Conservation (phyloP, 53 echinoderm and acorn worm genomes). For the Henricia sp. region DNA sequence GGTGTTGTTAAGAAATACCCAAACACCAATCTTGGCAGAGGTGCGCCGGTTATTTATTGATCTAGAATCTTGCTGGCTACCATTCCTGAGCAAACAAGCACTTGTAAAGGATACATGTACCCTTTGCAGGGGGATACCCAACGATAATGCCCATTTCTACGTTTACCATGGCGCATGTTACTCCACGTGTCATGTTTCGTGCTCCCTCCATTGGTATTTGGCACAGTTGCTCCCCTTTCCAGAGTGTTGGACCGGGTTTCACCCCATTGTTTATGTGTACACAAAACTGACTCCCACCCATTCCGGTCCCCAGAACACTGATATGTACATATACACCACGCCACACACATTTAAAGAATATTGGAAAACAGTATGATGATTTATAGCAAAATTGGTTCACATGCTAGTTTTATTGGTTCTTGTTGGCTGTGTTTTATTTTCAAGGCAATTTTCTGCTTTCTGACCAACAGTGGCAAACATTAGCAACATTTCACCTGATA, state of each 20-base stretch:
- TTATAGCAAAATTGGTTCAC: too few species aligned
- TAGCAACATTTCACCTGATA: too few species aligned
- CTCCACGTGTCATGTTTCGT: conserved; percentile 13
- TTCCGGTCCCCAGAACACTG: not conserved
- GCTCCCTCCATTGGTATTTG: not conserved
- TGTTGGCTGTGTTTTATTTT: too few species aligned
- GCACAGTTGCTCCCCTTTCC: not conserved
- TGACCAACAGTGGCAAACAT: too few species aligned
- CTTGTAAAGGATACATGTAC: conserved; percentile 42
- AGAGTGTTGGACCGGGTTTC: not conserved
- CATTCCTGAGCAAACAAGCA: conserved; percentile 52
- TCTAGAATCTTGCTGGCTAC: conserved; percentile 31
- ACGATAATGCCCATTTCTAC: not conserved
- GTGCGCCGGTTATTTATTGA: conserved; percentile 56
- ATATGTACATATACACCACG: not conserved
- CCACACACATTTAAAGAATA: not conserved
- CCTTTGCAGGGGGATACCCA: conserved; percentile 32
- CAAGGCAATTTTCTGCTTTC: too few species aligned
- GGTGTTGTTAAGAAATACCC: not conserved
- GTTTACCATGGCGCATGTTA: conserved; percentile 48
- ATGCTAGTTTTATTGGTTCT: too few species aligned
- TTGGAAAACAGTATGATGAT: too few species aligned
- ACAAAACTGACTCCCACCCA: conserved; percentile 41
- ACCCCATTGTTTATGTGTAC: conserved; percentile 41
- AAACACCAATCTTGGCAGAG: conserved; percentile 5